Conservation (phyloP, 2,113 vertebrate genomes). For the Alligator sinensis region DNA sequence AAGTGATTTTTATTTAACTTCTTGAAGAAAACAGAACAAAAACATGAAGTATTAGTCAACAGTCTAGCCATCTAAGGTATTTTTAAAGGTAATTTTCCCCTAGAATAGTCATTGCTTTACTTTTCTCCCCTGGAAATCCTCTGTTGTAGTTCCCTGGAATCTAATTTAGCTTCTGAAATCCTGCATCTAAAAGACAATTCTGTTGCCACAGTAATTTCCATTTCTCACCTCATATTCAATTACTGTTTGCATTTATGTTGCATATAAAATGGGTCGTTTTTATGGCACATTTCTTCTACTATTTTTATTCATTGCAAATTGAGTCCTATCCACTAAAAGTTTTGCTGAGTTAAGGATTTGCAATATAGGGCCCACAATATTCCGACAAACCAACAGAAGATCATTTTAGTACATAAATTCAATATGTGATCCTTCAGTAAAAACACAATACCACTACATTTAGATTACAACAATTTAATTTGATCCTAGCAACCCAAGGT, state of each 20-base stretch:
- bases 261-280: neutral
- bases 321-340: neutral
- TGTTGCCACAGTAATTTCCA: neutral
- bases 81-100: neutral
- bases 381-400: neutral
- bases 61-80: neutral
- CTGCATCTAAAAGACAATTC: neutral
- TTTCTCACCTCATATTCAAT: neutral
- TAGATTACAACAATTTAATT: neutral
- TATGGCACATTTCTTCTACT: neutral
- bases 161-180: neutral
- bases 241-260: neutral
- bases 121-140: neutral
- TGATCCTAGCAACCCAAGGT: neutral
- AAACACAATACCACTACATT: neutral
- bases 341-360: neutral
- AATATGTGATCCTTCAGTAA: neutral
- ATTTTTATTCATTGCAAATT: slow-evolving; percentile 9
- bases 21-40: neutral
- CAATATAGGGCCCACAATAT: neutral
- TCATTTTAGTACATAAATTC: neutral
- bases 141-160: neutral
- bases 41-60: neutral
- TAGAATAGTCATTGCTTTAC: neutral
- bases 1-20: neutral